A percentile compares a stretch with the other conserved stretches of the same genome.
phyloP scores from a whole-genome alignment of 2,888 invertebrate species.

The Orthosia cruda region DNA sequence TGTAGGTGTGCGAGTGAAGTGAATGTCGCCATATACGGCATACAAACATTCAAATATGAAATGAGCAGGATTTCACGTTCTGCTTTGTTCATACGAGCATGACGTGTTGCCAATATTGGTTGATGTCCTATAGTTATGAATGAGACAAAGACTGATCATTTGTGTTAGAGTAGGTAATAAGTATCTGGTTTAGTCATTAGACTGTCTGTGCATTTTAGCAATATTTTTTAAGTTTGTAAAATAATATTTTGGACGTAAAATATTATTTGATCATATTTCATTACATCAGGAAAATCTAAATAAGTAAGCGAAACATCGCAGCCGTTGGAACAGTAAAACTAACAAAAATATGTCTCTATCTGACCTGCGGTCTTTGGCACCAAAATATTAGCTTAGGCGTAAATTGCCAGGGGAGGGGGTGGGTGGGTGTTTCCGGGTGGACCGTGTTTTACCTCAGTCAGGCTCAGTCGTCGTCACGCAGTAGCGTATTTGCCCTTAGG shows the following conservation, averaged over 20 bases:
- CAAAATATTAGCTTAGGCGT: too few relatives aligned
- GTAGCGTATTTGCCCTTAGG: too few relatives aligned
- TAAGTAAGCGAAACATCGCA: too few relatives aligned
- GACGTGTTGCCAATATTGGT: slow-evolving; percentile 38
- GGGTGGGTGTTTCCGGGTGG: too few relatives aligned
- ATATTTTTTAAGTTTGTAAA: neutral
- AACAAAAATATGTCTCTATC: too few relatives aligned
- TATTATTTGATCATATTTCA: neutral
- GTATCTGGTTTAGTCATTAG: neutral
- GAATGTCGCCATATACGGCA: slow-evolving; percentile 43
- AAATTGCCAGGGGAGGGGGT: too few relatives aligned
- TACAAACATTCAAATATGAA: slow-evolving; percentile 48
- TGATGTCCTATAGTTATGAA: slow-evolving; percentile 6
- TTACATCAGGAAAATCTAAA: too few relatives aligned
- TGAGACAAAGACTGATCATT: slow-evolving; percentile 25
- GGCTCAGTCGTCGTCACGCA: too few relatives aligned
- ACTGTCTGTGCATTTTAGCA: slow-evolving; percentile 5
- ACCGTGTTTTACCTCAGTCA: too few relatives aligned
- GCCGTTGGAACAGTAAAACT: too few relatives aligned
- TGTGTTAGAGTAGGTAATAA: neutral
- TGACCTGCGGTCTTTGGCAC: too few relatives aligned
- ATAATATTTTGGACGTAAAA: neutral
- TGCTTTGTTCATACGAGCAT: slow-evolving; percentile 46
- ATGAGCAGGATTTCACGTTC: slow-evolving; percentile 40
- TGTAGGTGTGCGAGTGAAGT: slow-evolving; percentile 36